Evolutionary conservation across 2,888 invertebrate genomes (phyloP).

Genomic region (Brachyopa scutellaris): DNA sequence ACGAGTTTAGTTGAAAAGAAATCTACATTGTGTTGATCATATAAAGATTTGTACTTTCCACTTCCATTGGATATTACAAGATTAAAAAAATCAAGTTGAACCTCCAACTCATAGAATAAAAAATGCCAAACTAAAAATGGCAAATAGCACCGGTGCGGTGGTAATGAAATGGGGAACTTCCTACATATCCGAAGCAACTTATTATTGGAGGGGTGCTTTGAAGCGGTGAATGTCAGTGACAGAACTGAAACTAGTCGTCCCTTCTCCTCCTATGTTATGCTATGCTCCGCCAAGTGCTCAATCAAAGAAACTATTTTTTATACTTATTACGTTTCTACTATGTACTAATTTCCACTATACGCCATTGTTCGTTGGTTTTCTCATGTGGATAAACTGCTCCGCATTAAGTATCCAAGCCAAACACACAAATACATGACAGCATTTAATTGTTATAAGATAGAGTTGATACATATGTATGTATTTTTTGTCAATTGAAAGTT

Average conservation of each 20-base stretch:
- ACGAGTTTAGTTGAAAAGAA: too few species aligned
- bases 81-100: too few species aligned
- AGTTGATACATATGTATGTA: too few species aligned
- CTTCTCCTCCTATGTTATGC: too few species aligned
- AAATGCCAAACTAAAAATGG: too few species aligned
- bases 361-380: background rate
- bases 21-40: too few species aligned
- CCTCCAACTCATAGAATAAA: too few species aligned
- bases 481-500: slow-evolving; percentile 10
- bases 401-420: slow-evolving; percentile 9
- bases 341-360: too few species aligned
- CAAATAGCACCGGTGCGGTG: background rate
- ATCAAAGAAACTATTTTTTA: background rate
- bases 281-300: background rate
- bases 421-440: background rate
- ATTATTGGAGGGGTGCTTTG: background rate
- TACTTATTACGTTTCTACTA: too few species aligned
- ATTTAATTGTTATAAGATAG: too few species aligned
- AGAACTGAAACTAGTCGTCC: background rate
- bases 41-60: slow-evolving; percentile 21
- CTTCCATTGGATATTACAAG: slow-evolving; percentile 25
- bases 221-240: background rate
- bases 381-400: background rate
- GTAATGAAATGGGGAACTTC: background rate
- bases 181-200: too few species aligned